phyloP scores from a whole-genome alignment of 2,113 vertebrate species.

The Phyllopteryx taeniolatus region DNA sequence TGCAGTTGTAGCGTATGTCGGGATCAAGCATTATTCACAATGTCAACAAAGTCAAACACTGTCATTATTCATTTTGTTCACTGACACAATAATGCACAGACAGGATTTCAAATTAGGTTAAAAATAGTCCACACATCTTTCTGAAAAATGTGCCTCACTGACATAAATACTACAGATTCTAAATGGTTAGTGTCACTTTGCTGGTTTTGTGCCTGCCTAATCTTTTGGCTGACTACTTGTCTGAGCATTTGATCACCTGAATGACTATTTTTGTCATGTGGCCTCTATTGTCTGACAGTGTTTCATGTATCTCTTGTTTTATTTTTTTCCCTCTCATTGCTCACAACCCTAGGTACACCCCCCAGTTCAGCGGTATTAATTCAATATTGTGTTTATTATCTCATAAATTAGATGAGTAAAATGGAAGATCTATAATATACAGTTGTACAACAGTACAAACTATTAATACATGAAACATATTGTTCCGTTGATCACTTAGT shows the following conservation, averaged over 20 bases:
- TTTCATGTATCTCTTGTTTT: constrained; percentile 4
- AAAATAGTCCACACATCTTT: background rate
- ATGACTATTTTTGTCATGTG: constrained; percentile 5
- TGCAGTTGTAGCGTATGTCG: too few relatives aligned
- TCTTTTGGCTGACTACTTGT: constrained; percentile 8
- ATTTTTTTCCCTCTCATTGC: background rate
- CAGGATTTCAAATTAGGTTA: background rate
- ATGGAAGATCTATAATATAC: background rate
- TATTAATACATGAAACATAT: background rate
- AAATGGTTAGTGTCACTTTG: background rate
- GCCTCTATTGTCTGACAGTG: constrained; percentile 6
- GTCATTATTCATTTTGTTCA: background rate
- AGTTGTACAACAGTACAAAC: background rate
- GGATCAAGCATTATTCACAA: background rate
- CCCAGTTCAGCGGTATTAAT: background rate
- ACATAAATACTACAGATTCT: background rate
- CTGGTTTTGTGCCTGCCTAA: background rate
- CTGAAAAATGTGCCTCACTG: background rate
- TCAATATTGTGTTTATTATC: background rate
- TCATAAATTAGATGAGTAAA: too few relatives aligned
- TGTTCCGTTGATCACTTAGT: background rate
- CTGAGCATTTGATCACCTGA: constrained; percentile 11
- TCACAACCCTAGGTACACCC: background rate
- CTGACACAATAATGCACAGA: background rate
- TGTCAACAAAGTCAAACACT: background rate